Evolutionary conservation across 30 jellyfish, hydroid and myxozoan genomes (phyloP), one percentile per base, ranked within the genome.

Genomic region (Catostylus mosaicus): DNA sequence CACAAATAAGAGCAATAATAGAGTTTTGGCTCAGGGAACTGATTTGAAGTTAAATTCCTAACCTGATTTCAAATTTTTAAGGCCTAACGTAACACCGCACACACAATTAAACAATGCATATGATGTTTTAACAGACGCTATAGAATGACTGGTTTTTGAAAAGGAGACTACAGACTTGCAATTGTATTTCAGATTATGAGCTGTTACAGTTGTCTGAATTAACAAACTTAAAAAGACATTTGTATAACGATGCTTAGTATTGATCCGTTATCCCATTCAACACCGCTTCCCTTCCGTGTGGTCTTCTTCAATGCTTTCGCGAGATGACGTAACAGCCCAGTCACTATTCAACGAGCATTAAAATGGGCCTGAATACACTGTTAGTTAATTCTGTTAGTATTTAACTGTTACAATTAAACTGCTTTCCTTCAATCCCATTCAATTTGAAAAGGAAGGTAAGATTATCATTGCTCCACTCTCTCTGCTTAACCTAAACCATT

Each of bases 381-480:
- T 59, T 6, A 27, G n/a, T 59, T 59, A 59, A 59, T 59, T n/a
- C 71, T 59, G 71, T 59, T 59, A 59, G 71, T 59, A 59, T 59
- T 59, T 59, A 27, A 23, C 71, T 59, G 37, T 59, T 1, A n/a
- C 4, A 18, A n/a, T 59, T 37, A 59, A n/a, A 59, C 3, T 24
- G 10, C 40, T 27, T 59, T 10, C 9, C 71, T 18, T 4, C 5
- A 59, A 59, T 59, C 71, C 23, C 71, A 59, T 24, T 59, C 37
- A 59, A 59, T 1, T 59, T 3, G 23, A 59, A 59, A 59, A 20
- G 32, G 37, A n/a, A 27, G 63, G 20, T 27, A 48, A 16, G 63
- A 48, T 48, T 48, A 48, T 48, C 24, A 48, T 16, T 9, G 14
- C 23, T 48, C 12, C 54, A 7, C 14, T 40, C 12, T 48, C 24